These are phyloP conservation scores for Antrozous pallidus DNA, from an alignment of 2,797 vertebrate genomes.

Conservation along the genomic window DNA sequence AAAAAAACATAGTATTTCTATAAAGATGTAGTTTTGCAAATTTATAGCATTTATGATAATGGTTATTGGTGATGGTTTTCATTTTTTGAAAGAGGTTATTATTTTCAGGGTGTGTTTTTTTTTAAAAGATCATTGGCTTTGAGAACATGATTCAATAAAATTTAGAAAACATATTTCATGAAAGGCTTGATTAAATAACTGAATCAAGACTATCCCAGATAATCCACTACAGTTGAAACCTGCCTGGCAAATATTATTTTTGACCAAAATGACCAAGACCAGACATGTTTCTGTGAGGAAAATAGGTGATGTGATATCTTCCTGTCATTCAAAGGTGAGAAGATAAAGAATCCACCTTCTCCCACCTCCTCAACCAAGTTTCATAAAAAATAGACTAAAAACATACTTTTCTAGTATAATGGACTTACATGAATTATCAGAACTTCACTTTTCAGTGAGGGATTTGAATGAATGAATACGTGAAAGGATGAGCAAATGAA, in stretches of 20 bases:
- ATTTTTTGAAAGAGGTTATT: neutral
- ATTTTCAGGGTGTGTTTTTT: neutral
- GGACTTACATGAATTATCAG: neutral
- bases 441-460: neutral
- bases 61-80: neutral
- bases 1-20: neutral
- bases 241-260: neutral
- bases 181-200: neutral
- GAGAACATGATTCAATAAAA: constrained; percentile 4
- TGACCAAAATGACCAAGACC: neutral
- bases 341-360: neutral
- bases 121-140: neutral
- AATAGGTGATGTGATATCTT: neutral
- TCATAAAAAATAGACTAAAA: neutral
- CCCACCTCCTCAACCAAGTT: neutral
- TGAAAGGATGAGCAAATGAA: neutral
- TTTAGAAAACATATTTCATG: constrained; percentile 11
- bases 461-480: neutral
- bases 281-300: neutral
- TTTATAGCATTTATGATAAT: neutral
- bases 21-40: neutral
- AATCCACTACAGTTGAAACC: neutral
- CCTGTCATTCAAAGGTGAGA: neutral
- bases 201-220: neutral
- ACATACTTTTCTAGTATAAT: neutral